These are phyloP conservation scores for Lutjanus campechanus DNA, from an alignment of 2,797 vertebrate genomes.

Conservation along the genomic window DNA sequence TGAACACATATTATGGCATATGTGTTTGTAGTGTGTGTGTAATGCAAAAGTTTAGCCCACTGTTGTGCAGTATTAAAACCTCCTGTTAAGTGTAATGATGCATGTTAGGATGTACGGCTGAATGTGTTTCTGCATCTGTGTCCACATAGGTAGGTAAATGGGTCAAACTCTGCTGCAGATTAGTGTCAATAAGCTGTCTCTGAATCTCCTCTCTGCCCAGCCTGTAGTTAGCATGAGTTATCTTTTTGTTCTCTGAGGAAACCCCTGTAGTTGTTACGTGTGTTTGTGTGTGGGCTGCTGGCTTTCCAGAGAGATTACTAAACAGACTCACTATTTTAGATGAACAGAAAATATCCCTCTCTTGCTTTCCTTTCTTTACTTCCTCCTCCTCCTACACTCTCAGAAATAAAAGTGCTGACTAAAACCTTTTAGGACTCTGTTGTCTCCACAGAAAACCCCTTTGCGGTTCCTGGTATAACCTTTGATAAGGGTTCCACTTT, in stretches of 20 bases:
- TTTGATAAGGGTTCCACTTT: too few species aligned
- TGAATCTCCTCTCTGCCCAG: constrained; percentile 11
- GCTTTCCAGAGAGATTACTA: constrained; percentile 44
- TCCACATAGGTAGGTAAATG: constrained; percentile 18
- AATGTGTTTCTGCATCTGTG: constrained; percentile 11
- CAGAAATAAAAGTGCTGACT: too few species aligned
- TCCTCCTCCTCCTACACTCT: neutral
- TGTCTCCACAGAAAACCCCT: too few species aligned
- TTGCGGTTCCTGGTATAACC: too few species aligned
- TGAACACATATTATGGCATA: neutral
- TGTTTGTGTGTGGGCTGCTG: constrained; percentile 34
- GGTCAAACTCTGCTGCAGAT: constrained; percentile 28
- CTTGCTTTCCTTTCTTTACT: constrained; percentile 8
- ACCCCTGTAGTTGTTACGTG: constrained; percentile 33
- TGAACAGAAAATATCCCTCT: constrained; percentile 53
- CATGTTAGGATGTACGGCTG: neutral
- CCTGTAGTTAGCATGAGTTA: constrained; percentile 20
- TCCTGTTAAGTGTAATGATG: constrained; percentile 1
- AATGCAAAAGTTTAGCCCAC: neutral
- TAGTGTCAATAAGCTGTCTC: constrained; percentile 21
- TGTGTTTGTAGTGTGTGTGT: neutral
- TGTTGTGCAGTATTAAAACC: neutral
- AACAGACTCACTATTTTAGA: constrained; percentile 36
- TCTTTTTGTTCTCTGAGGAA: constrained; percentile 46
- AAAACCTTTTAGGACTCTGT: too few species aligned